phyloP scores from a whole-genome alignment of 2,888 invertebrate species.

The Cephus pulcher region DNA sequence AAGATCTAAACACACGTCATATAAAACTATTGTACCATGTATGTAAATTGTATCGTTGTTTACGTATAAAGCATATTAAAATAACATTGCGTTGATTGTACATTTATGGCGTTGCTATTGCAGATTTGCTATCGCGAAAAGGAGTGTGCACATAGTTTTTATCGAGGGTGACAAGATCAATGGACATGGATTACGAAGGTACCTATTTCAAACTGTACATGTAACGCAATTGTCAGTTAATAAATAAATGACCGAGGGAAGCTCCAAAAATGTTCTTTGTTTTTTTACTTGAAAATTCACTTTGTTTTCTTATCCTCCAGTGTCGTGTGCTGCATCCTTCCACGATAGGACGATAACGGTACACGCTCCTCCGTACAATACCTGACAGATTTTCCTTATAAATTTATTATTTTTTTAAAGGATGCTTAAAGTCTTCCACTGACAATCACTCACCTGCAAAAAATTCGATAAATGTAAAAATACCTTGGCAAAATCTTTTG shows the following conservation, averaged over 20 bases:
- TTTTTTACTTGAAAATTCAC: not conserved
- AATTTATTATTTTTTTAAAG: no score
- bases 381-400: no score
- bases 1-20: constrained; percentile 5
- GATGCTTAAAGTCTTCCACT: no score
- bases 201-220: constrained; percentile 38
- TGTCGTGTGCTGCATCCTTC: no score
- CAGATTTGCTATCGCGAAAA: constrained; percentile 18
- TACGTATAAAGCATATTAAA: constrained; percentile 37
- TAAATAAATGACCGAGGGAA: constrained; percentile 36
- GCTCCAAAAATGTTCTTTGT: not conserved
- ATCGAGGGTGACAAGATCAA: not conserved
- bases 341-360: no score
- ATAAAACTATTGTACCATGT: constrained; percentile 28
- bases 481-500: no score
- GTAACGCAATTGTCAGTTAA: constrained; percentile 47
- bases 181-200: constrained; percentile 4
- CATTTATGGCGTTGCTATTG: constrained; percentile 36
- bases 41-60: constrained; percentile 44
- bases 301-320: no score
- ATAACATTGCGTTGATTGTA: not conserved
- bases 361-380: no score
- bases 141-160: not conserved
- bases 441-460: no score
- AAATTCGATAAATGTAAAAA: no score